A percentile compares a stretch with the other conserved stretches of the same genome.
These are phyloP conservation scores for Cosmia trapezina DNA, from an alignment of 2,888 invertebrate species.

Conservation along the genomic window DNA sequence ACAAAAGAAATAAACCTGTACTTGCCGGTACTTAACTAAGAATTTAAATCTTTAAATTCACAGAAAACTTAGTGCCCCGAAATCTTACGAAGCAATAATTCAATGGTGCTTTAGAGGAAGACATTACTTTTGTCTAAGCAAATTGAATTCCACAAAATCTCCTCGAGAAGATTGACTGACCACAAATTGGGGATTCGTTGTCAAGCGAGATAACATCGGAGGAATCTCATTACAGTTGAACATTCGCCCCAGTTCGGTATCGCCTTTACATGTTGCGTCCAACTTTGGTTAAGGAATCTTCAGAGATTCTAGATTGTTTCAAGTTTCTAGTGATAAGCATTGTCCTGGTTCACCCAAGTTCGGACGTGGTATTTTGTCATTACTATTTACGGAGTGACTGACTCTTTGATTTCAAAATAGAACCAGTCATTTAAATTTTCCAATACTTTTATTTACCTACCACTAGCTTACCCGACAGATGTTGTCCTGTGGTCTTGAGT, in stretches of 20 bases:
- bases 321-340: constrained; percentile 62
- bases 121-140: constrained; percentile 86
- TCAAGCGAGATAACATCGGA: constrained; percentile 87
- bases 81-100: constrained; percentile 71
- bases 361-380: constrained; percentile 36
- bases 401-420: constrained; percentile 9
- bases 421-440: not conserved
- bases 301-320: constrained; percentile 76
- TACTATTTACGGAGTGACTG: constrained; percentile 15
- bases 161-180: constrained; percentile 86
- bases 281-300: constrained; percentile 80
- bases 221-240: constrained; percentile 88
- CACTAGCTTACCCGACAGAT: no score
- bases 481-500: no score
- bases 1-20: not conserved
- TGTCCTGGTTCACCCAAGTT: constrained; percentile 29
- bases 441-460: not conserved
- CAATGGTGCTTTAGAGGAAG: constrained; percentile 73
- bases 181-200: constrained; percentile 89
- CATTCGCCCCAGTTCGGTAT: constrained; percentile 76
- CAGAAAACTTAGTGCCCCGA: constrained; percentile 44
- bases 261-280: constrained; percentile 79
- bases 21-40: not conserved
- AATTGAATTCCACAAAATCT: constrained; percentile 87
- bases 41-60: constrained; percentile 30